phyloP scores from a whole-genome alignment of 2,113 vertebrate species.

The Trichomycterus rosablanca region DNA sequence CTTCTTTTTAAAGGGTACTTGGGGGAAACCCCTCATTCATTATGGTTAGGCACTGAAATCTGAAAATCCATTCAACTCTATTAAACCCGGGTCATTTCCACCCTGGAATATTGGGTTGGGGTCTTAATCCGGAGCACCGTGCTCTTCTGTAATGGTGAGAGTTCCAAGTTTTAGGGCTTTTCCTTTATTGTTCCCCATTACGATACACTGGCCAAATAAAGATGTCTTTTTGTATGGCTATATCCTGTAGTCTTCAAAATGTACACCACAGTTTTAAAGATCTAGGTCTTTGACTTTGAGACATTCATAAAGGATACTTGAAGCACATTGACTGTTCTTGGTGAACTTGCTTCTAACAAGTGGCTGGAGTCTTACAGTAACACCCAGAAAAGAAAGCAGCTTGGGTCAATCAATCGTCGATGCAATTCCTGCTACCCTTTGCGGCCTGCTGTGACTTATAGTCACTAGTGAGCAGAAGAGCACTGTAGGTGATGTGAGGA shows the following conservation, averaged over 20 bases:
- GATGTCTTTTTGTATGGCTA: slow-evolving; percentile 39
- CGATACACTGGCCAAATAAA: slow-evolving; percentile 25
- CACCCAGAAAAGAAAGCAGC: slow-evolving; percentile 21
- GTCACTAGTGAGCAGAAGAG: slow-evolving; percentile 38
- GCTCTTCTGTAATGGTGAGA: slow-evolving; percentile 5
- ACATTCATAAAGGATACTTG: too few species aligned
- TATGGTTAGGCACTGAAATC: slow-evolving; percentile 53
- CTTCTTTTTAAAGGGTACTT: slow-evolving; percentile 32
- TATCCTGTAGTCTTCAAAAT: slow-evolving; percentile 36
- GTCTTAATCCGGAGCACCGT: slow-evolving; percentile 1
- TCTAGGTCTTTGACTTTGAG: too few species aligned
- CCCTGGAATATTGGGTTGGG: too few species aligned
- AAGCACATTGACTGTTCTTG: too few species aligned
- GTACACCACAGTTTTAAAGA: slow-evolving; percentile 10
- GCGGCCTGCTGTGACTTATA: slow-evolving; percentile 24
- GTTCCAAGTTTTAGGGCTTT: not conserved
- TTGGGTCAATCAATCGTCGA: not conserved
- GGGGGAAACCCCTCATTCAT: slow-evolving; percentile 22
- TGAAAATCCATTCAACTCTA: slow-evolving; percentile 18
- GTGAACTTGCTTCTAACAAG: slow-evolving; percentile 17
- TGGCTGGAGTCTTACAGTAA: slow-evolving; percentile 25
- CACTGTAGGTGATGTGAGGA: slow-evolving; percentile 28
- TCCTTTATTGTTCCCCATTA: slow-evolving; percentile 2
- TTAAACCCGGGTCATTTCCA: slow-evolving; percentile 14
- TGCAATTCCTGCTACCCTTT: slow-evolving; percentile 7